Base-by-base conservation (phyloP, 2,888 invertebrate species). In the Chamaedrilus cognettii region DNA sequence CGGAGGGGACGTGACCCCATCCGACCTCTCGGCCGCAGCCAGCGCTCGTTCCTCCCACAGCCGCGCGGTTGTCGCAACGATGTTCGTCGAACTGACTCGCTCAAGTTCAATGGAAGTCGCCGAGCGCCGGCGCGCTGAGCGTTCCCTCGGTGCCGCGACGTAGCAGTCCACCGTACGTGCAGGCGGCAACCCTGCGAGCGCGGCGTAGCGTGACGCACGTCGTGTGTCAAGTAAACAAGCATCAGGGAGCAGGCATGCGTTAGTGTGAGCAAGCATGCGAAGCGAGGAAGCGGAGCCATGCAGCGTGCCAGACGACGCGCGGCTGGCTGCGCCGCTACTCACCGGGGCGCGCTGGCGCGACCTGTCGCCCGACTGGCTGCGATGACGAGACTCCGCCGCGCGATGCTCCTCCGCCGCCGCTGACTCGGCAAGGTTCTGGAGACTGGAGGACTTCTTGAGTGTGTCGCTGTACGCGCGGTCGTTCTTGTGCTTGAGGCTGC, bases 401-500 rank as follows among this genome's bases (percentile, higher is more conserved):
- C n/a, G n/a, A n/a, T n/a, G n/a, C n/a, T n/a, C n/a, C n/a, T n/a
- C n/a, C 19, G 26, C 56, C 19, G 50, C 23, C 30, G 74, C 74
- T 32, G 75, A 70, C 3, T 76, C 70, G 26, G 77, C 73, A 52
- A 82, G 64, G 64, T 82, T 81, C 66, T 80, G 78, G 59, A 81
- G 69, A 66, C 81, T 82, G 71, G 77, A 80, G 67, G 81, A 81
- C 68, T 81, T 82, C 30, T 79, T 72, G 42, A 82, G 71, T 3
- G 78, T 79, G 35, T 82, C 81, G 65, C 77, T 76, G 66, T 79
- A 76, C 55, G 77, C 74, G 57, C 77, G 77, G 67, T 82, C 80
- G 65, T 77, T 76, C 65, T 77, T 77, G 70, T 81, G 81, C 69
- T 82, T 82, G 71, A 82, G 75, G 65, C 78, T 80, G 33, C 82